A percentile compares a stretch with the other conserved stretches of the same genome.
phyloP scores from a whole-genome alignment of 2,797 vertebrate species.

The Muscicapa comitata region DNA sequence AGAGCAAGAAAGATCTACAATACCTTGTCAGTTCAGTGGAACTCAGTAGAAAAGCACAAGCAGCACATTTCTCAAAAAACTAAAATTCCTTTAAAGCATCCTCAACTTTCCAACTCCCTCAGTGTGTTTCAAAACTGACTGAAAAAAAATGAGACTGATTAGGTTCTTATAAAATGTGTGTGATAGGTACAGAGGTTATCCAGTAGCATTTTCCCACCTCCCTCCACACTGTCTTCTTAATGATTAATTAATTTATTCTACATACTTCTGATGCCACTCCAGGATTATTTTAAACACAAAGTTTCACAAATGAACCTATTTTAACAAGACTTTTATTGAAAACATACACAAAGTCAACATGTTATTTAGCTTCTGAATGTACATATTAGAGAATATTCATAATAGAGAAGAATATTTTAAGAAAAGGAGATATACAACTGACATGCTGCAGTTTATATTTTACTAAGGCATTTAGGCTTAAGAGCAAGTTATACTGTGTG shows the following conservation, averaged over 20 bases:
- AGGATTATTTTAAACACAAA: background rate
- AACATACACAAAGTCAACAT: conserved; percentile 73
- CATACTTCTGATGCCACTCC: background rate
- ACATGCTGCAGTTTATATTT: conserved; percentile 59
- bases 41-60: background rate
- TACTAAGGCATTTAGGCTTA: conserved; percentile 77
- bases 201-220: background rate
- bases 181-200: background rate
- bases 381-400: conserved; percentile 50
- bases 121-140: background rate
- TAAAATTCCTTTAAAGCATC: background rate
- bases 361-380: conserved; percentile 66
- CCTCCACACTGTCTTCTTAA: background rate
- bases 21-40: background rate
- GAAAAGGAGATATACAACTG: conserved; percentile 46
- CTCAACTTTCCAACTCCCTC: background rate
- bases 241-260: background rate
- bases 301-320: background rate
- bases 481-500: background rate
- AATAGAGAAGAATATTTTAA: conserved; percentile 58
- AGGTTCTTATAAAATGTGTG: background rate
- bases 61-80: background rate
- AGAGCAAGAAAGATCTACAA: background rate
- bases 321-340: conserved; percentile 76
- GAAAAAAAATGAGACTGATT: background rate